These are phyloP conservation scores for Pitta sordida DNA, from an alignment of 2,113 vertebrate genomes.

Conservation along the genomic window DNA sequence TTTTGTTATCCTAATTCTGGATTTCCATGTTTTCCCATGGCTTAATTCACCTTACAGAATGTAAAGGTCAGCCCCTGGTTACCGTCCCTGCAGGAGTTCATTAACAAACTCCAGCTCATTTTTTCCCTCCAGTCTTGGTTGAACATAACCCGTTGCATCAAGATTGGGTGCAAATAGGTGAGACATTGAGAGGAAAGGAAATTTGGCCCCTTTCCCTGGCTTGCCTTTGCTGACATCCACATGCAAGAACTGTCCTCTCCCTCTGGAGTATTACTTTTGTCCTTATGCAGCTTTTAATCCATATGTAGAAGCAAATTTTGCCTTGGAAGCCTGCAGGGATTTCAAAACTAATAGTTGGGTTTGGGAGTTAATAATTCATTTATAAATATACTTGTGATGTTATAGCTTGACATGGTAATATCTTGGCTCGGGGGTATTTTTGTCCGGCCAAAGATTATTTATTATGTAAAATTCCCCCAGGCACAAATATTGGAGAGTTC, in stretches of 20 bases:
- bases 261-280: not conserved
- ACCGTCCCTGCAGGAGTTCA: not conserved
- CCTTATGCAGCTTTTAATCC: not conserved
- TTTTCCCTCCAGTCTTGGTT: not conserved
- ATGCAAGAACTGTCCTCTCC: not conserved
- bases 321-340: not conserved
- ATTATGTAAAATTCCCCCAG: not conserved
- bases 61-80: not conserved
- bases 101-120: not conserved
- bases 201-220: not conserved
- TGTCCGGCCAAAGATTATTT: not conserved
- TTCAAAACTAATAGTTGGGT: not conserved
- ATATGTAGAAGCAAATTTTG: not conserved
- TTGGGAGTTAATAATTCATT: not conserved
- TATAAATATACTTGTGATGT: not conserved
- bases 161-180: not conserved
- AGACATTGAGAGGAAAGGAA: not conserved
- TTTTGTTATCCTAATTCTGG: not conserved
- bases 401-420: not conserved
- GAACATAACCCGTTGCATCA: not conserved
- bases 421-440: not conserved
- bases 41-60: not conserved
- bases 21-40: not conserved
- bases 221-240: not conserved
- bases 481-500: not conserved